Percentiles rank a stretch among this genome's conserved stretches.
These are phyloP conservation scores for Chymomyza caudatula DNA, from an alignment of 2,888 invertebrate species.

Conservation along the genomic window DNA sequence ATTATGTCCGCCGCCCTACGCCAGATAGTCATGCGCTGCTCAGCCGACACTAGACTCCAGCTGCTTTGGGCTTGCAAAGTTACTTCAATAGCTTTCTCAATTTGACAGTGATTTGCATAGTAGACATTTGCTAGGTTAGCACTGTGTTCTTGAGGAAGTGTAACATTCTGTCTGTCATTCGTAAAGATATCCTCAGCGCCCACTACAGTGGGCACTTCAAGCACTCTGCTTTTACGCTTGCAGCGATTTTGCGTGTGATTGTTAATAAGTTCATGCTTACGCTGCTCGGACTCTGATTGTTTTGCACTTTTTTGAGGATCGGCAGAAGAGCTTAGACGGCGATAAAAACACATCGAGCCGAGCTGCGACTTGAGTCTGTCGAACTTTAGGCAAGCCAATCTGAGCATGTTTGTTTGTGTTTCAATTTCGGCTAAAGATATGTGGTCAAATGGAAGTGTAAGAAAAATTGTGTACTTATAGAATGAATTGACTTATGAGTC, in stretches of 20 bases:
- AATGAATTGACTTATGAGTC: neutral
- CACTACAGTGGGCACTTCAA: constrained; percentile 32
- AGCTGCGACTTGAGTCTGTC: neutral
- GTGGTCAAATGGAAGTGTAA: no score
- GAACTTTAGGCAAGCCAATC: neutral
- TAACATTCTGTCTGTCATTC: constrained; percentile 26
- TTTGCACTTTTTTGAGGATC: neutral
- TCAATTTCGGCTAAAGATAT: neutral
- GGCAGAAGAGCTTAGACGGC: neutral
- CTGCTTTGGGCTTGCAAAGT: constrained; percentile 14
- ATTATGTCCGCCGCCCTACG: constrained; percentile 25
- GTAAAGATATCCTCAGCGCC: constrained; percentile 23
- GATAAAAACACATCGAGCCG: no score
- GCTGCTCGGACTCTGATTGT: neutral
- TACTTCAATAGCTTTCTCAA: constrained; percentile 22
- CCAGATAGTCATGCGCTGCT: constrained; percentile 33
- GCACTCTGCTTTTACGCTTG: neutral
- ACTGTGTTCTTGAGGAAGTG: constrained; percentile 20
- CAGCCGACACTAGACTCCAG: constrained; percentile 23
- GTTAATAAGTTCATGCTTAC: constrained; percentile 9
- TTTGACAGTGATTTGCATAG: constrained; percentile 33
- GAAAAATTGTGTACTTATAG: neutral
- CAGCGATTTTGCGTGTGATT: constrained; percentile 9
- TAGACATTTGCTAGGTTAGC: constrained; percentile 20
- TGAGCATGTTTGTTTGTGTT: neutral